Evolutionary conservation across 2,888 invertebrate species (phyloP).

Genomic region (Drosophila tanythrix): DNA sequence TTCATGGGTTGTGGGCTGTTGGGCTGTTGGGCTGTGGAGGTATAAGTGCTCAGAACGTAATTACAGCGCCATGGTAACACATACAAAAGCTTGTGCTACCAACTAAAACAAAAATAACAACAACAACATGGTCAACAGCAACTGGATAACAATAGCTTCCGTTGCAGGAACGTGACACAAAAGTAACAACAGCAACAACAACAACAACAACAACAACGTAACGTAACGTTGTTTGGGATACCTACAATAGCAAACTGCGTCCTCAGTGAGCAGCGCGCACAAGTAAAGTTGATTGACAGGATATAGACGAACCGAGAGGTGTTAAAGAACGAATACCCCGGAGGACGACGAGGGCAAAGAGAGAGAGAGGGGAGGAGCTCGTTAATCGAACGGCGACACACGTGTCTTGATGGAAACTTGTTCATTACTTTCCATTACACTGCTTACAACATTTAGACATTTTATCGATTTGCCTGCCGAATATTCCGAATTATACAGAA

Average conservation of each 20-base stretch:
- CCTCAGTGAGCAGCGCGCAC: constrained; percentile 47
- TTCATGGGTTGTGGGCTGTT: constrained; percentile 11
- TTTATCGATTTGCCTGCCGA: constrained; percentile 75
- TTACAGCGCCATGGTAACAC: constrained; percentile 57
- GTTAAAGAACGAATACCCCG: constrained; percentile 7
- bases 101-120: constrained; percentile 25
- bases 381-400: constrained; percentile 68
- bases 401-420: constrained; percentile 35
- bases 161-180: constrained; percentile 48
- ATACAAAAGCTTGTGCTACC: constrained; percentile 49
- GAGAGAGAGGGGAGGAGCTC: constrained; percentile 18
- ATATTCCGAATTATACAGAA: constrained; percentile 55
- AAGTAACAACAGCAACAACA: constrained; percentile 21
- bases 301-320: constrained; percentile 32
- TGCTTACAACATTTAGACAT: constrained; percentile 34
- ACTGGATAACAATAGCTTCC: constrained; percentile 46
- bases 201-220: constrained; percentile 10
- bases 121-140: constrained; percentile 29
- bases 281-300: constrained; percentile 70
- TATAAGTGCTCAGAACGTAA: constrained; percentile 42
- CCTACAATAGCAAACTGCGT: constrained; percentile 62
- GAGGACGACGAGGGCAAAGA: background rate
- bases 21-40: background rate
- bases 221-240: constrained; percentile 50
- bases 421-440: constrained; percentile 45